phyloP scores from a whole-genome alignment of 2,113 vertebrate species.

The Passer domesticus region DNA sequence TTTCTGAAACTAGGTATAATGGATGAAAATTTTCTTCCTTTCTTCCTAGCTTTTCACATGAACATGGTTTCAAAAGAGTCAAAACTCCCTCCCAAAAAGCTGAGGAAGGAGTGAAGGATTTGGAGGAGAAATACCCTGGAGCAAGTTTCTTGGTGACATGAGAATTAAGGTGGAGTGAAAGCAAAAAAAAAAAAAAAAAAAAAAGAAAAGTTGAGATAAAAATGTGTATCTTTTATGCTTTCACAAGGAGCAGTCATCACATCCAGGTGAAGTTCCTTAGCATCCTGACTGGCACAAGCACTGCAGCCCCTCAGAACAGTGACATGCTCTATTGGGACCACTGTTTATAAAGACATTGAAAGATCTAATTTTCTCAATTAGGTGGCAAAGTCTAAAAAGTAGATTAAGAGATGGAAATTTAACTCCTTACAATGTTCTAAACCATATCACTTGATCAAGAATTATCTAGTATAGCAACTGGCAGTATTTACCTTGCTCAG shows the following conservation, averaged over 20 bases:
- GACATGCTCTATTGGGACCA: not conserved
- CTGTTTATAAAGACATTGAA: not conserved
- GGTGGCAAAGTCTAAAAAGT: not conserved
- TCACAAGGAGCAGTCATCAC: not conserved
- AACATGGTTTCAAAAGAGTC: not conserved
- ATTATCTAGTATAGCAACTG: not conserved
- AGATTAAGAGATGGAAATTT: not conserved
- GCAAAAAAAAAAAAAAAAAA: not conserved
- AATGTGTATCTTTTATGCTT: not conserved
- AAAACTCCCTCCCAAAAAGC: not conserved
- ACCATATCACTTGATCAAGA: not conserved
- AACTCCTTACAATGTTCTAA: not conserved
- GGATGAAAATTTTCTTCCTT: not conserved
- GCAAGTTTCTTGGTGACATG: not conserved
- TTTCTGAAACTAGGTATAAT: not conserved
- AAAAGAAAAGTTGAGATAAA: not conserved
- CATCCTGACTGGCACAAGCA: not conserved
- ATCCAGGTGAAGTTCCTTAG: not conserved
- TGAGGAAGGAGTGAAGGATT: not conserved
- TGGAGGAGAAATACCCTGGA: not conserved
- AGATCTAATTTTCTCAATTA: not conserved
- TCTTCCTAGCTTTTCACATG: not conserved
- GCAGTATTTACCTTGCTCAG: conserved; percentile 78
- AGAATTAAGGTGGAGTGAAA: not conserved
- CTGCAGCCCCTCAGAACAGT: not conserved